Conservation (phyloP, 1,140 invertebrate species). For the Drosophila ambigua region DNA sequence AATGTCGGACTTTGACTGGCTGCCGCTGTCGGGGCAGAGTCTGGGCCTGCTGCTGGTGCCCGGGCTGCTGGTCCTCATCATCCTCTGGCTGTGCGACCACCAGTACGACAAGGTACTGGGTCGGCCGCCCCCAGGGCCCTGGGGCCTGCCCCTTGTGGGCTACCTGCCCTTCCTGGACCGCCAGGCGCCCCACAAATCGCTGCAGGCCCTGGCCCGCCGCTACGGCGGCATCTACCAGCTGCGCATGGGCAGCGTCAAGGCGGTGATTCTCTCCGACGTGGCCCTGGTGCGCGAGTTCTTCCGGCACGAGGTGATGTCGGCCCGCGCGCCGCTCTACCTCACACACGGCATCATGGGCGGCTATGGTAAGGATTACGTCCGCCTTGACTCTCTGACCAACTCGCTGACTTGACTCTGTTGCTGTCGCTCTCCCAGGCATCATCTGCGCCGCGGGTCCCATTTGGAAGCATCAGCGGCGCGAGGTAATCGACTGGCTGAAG, state of each 20-base stretch:
- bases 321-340: slow-evolving; percentile 90
- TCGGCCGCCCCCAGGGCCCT: slow-evolving; percentile 89
- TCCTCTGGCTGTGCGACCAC: slow-evolving; percentile 49
- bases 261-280: slow-evolving; percentile 90
- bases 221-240: slow-evolving; percentile 90
- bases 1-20: background rate
- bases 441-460: slow-evolving; percentile 91
- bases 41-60: slow-evolving; percentile 25
- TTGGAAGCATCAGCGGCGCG: slow-evolving; percentile 93
- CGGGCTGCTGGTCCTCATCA: slow-evolving; percentile 23
- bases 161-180: slow-evolving; percentile 90
- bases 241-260: slow-evolving; percentile 88
- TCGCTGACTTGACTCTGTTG: too few species aligned
- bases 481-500: slow-evolving; percentile 89
- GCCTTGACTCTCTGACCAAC: too few species aligned
- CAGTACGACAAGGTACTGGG: slow-evolving; percentile 51
- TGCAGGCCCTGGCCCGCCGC: slow-evolving; percentile 87
- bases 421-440: slow-evolving; percentile 86
- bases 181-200: slow-evolving; percentile 87
- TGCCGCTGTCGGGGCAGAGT: slow-evolving; percentile 1
- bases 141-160: slow-evolving; percentile 90
- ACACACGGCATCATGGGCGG: slow-evolving; percentile 94
- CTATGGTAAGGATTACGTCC: slow-evolving; percentile 87
- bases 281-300: slow-evolving; percentile 89
- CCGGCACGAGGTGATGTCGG: slow-evolving; percentile 88